Percentiles rank a stretch among this genome's conserved stretches.
phyloP scores from a whole-genome alignment of 1,140 invertebrate genomes.

The Micrasema longulum region DNA sequence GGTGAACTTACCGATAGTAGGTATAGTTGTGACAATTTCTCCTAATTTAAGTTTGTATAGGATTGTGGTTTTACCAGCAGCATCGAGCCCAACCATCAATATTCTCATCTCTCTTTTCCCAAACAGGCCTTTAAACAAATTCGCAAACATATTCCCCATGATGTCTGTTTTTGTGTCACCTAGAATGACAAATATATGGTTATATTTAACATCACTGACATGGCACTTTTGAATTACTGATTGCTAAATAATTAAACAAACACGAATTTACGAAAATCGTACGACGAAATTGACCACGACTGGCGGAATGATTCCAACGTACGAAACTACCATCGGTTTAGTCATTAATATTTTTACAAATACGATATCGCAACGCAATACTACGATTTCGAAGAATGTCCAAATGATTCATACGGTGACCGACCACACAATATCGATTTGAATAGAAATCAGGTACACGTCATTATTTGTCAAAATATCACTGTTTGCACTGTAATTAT shows the following conservation, averaged over 20 bases:
- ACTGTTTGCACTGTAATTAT: neutral
- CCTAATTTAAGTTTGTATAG: conserved; percentile 99
- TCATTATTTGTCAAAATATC: conserved; percentile 15
- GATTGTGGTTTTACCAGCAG: conserved; percentile 99
- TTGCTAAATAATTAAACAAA: neutral
- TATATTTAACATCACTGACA: conserved; percentile 32
- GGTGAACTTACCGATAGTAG: conserved; percentile 93
- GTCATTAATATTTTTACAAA: conserved; percentile 1
- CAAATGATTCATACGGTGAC: conserved; percentile 42
- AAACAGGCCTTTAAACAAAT: conserved; percentile 95
- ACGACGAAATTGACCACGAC: neutral
- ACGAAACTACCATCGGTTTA: neutral
- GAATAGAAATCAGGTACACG: conserved; percentile 35
- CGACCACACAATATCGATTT: conserved; percentile 46
- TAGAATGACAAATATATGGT: conserved; percentile 41
- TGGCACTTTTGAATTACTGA: conserved; percentile 7
- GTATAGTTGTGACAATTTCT: conserved; percentile 99
- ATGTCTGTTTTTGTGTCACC: conserved; percentile 65
- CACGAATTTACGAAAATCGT: neutral
- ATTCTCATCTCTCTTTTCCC: conserved; percentile 99
- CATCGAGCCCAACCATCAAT: conserved; percentile 98
- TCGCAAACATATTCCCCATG: conserved; percentile 89
- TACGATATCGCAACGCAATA: conserved; percentile 34
- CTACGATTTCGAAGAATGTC: conserved; percentile 34
- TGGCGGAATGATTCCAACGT: neutral